Conservation (phyloP, 2,113 vertebrate species). For the Myocastor coypus region DNA sequence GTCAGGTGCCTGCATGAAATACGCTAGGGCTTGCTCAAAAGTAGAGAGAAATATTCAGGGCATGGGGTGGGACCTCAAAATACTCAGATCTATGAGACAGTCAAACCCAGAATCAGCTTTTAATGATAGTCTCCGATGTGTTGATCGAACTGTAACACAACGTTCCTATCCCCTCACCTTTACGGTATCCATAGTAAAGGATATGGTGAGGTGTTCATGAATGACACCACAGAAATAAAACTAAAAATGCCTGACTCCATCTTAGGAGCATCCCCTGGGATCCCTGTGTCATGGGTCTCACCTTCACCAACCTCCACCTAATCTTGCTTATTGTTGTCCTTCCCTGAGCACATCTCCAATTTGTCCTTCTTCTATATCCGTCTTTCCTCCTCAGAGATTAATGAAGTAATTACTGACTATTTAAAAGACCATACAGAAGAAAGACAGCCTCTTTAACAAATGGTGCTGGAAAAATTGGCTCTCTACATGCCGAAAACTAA, state of each 20-base stretch:
- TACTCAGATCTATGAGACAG: not conserved
- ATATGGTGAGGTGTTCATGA: not conserved
- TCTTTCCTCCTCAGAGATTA: not conserved
- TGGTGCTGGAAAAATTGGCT: no score
- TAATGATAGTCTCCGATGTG: not conserved
- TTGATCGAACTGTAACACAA: not conserved
- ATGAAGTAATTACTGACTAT: not conserved
- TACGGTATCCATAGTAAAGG: not conserved
- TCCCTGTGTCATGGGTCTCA: not conserved
- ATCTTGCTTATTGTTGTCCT: not conserved
- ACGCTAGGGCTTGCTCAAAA: not conserved
- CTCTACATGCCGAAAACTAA: no score
- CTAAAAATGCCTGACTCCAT: not conserved
- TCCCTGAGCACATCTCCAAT: not conserved
- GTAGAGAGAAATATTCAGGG: not conserved
- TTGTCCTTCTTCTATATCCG: not conserved
- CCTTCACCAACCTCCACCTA: not conserved
- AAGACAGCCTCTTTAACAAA: no score
- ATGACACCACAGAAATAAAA: slow-evolving; percentile 21
- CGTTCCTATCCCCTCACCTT: not conserved
- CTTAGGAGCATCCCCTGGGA: not conserved
- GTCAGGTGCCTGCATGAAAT: not conserved
- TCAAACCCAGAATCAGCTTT: slow-evolving; percentile 1
- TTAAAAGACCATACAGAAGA: not conserved
- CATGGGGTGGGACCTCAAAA: not conserved